phyloP scores from a whole-genome alignment of 2,113 vertebrate species.

The Perca flavescens region DNA sequence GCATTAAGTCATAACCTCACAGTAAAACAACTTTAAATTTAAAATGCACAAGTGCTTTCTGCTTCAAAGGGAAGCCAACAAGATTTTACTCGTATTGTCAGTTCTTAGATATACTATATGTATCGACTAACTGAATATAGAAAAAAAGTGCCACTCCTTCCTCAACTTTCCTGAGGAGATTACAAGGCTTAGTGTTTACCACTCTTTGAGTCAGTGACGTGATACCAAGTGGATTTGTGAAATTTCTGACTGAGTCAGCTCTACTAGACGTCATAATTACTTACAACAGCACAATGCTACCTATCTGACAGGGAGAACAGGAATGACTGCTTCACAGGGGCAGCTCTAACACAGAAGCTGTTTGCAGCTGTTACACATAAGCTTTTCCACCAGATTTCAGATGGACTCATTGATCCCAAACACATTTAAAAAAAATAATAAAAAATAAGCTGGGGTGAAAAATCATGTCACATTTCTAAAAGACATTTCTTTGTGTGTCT shows the following conservation, averaged over 20 bases:
- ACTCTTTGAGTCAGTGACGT: constrained; percentile 41
- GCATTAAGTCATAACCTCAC: not conserved
- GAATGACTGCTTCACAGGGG: constrained; percentile 22
- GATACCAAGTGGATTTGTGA: constrained; percentile 27
- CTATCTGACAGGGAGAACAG: constrained; percentile 68
- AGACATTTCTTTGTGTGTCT: not conserved
- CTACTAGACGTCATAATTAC: constrained; percentile 24
- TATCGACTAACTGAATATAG: not conserved
- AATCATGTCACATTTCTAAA: not conserved
- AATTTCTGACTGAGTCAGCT: constrained; percentile 55
- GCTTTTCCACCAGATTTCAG: not conserved
- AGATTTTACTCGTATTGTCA: not conserved
- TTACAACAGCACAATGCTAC: constrained; percentile 35
- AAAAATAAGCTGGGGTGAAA: not conserved
- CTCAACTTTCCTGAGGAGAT: constrained; percentile 14
- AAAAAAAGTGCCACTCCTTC: not conserved
- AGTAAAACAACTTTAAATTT: not conserved
- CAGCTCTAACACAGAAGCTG: constrained; percentile 38
- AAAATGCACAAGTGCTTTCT: not conserved
- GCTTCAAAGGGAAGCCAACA: not conserved
- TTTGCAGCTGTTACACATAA: constrained; percentile 1
- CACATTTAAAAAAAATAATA: too few relatives aligned
- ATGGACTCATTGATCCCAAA: not conserved
- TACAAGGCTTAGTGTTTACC: constrained; percentile 29
- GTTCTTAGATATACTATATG: not conserved